Base-by-base conservation (phyloP, 2,797 vertebrate genomes). In the Threskiornis aethiopicus region DNA sequence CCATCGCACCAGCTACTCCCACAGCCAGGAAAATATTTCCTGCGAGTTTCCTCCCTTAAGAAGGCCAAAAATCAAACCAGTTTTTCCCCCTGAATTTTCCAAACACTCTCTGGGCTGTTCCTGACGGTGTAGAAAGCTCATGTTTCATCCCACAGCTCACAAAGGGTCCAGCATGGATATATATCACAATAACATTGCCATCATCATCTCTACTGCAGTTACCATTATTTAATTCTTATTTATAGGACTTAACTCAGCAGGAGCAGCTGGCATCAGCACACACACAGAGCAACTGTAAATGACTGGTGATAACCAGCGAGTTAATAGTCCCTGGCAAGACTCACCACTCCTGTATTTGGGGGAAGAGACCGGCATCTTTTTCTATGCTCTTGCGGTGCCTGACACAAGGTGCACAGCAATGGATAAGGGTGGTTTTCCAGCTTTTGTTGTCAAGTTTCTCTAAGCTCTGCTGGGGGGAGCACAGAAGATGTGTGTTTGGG, bases 11-110 rank as follows among this genome's bases (percentile, higher is more conserved):
- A 22, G 88, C 86, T 93, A 42, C 88, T 91, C 90, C 84, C 75
- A 87, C 82, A 69, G 96, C 94, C 88, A 96, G 95, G 96, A 97
- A 97, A 97, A 97, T 95, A 89, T 95, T 93, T 96, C 97, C 93
- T 89, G 78, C 2, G 5, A 95, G 49, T 97, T 97, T 96, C 90
- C 76, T 94, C 78, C 84, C 76, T 51, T 39, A 57, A 39, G 52
- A 80, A 87, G 33, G 88, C 95, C 95, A 96, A 91, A 83, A 85
- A 66, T 62, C 94, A 84, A 85, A 83, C 87, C 59, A 90, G 21
- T 92, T 92, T 96, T 96, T 93, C 94, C 93, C 88, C 86, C 28
- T 22, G 59, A 78, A 42, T 94, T 95, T 96, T 96, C 92, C 94
- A 93, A 83, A 54, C 2, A 1, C 57, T 81, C 61, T 61, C 81